Evolutionary conservation across 2,888 invertebrate species (phyloP).

Genomic region (Acleris emargana): DNA sequence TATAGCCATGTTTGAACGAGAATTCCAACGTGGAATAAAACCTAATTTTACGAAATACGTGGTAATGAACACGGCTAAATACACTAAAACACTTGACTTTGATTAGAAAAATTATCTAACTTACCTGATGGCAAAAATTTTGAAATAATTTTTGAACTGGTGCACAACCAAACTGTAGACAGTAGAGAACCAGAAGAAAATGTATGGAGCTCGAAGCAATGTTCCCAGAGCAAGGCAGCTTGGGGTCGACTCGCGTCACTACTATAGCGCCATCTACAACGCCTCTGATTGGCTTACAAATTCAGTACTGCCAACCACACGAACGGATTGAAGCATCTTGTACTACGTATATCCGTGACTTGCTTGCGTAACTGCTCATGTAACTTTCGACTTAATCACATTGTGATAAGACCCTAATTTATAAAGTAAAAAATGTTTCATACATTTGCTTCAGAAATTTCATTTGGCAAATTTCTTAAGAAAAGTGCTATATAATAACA

Average conservation of each 20-base stretch:
- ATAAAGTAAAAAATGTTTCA: constrained; percentile 45
- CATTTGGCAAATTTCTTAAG: constrained; percentile 57
- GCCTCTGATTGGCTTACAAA: constrained; percentile 64
- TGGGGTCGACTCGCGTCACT: constrained; percentile 79
- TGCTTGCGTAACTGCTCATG: constrained; percentile 42
- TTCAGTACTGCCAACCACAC: constrained; percentile 67
- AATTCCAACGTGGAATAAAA: constrained; percentile 82
- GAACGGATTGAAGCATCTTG: constrained; percentile 57
- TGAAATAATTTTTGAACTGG: constrained; percentile 82
- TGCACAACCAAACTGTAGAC: constrained; percentile 83
- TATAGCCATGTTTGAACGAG: constrained; percentile 82
- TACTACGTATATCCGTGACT: constrained; percentile 82
- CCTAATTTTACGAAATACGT: constrained; percentile 61
- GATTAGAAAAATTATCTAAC: constrained; percentile 70
- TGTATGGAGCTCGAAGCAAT: constrained; percentile 83
- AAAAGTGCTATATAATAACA: constrained; percentile 53
- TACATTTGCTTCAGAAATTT: constrained; percentile 74
- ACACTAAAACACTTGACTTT: constrained; percentile 63
- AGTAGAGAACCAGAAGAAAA: constrained; percentile 83
- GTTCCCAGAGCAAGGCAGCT: constrained; percentile 81
- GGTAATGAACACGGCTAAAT: constrained; percentile 61
- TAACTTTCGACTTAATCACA: constrained; percentile 45
- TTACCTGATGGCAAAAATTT: constrained; percentile 84
- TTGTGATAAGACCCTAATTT: constrained; percentile 42
- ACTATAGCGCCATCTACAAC: constrained; percentile 74